A percentile compares a stretch with the other conserved stretches of the same genome.
phyloP scores from a whole-genome alignment of 2,888 invertebrate genomes.

The Philereme vetulata region DNA sequence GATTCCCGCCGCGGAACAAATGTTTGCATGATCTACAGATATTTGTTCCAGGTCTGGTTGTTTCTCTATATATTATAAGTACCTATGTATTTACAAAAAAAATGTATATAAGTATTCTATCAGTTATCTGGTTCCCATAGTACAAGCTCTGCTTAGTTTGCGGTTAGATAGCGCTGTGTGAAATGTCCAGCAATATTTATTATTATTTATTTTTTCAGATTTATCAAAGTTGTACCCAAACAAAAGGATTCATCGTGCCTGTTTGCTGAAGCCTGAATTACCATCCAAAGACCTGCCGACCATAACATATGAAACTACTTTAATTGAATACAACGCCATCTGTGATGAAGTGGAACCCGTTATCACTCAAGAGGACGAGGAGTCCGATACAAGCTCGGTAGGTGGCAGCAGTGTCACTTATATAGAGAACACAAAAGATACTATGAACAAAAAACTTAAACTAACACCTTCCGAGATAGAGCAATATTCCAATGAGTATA shows the following conservation, averaged over 20 bases:
- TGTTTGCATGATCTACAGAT: too few species aligned
- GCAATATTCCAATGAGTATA: constrained; percentile 51
- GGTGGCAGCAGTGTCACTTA: constrained; percentile 52
- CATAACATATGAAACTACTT: constrained; percentile 39
- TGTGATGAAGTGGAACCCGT: constrained; percentile 33
- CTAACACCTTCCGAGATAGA: constrained; percentile 55
- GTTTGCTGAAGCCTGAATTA: constrained; percentile 51
- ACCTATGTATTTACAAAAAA: too few species aligned
- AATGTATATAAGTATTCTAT: too few species aligned
- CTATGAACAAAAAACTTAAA: constrained; percentile 34
- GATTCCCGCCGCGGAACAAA: too few species aligned
- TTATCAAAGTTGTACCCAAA: constrained; percentile 47
- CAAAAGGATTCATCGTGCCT: constrained; percentile 53
- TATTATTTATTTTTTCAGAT: constrained; percentile 44
- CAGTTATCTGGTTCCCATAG: too few species aligned
- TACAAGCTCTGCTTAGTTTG: too few species aligned
- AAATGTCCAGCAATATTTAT: too few species aligned
- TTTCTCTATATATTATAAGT: too few species aligned
- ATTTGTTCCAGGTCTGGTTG: too few species aligned
- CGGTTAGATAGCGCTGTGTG: too few species aligned
- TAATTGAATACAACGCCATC: constrained; percentile 49
- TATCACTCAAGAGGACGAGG: constrained; percentile 25
- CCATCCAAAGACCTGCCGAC: constrained; percentile 40
- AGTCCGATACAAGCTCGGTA: constrained; percentile 31
- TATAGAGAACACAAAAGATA: constrained; percentile 28